Evolutionary conservation across 2,888 invertebrate species (phyloP), one percentile per base, ranked within the genome.

Genomic region (Onchidella celtica): DNA sequence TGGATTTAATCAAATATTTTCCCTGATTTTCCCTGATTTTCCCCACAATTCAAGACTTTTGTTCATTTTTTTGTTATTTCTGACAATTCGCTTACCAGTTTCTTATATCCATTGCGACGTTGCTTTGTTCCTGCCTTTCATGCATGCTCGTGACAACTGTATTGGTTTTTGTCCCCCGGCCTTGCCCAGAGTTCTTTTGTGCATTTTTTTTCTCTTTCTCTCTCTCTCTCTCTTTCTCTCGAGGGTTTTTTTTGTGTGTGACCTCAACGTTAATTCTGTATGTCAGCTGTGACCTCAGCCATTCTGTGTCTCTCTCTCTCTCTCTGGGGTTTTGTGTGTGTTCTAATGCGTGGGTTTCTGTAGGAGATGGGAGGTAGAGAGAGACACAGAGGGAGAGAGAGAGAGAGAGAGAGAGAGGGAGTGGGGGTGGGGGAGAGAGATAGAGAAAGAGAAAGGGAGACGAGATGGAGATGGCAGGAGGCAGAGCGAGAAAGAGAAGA

Each of bases 361-460:
- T n/a, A 61, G 61, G 4, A 24, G 27, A 27, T 6, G 27, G n/a
- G 61, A 21, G 11, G 29, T 24, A 65, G 27, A 65, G 65, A 65
- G 27, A 65, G 65, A 65, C 27, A 27, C 2, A 65, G 65, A 65
- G 11, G 29, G 65, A 65, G 11, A 65, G 27, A 65, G 27, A 65
- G 65, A 65, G 17, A 65, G 65, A 65, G 65, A 65, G 65, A 65
- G 65, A 65, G 65, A 65, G 65, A 65, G 65, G 29, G 65, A 65
- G 65, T 27, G 65, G 29, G 65, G 29, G 65, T 27, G 65, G 29
- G 65, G 29, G 65, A 65, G 65, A 65, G 65, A 65, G 65, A 65
- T 6, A 47, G 47, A 47, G 47, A 47, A 17, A 47, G 47, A 47
- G 47, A 47, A 17, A 47, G 47, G 17, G 47, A 47, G 17, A 47